These are phyloP conservation scores for Spodoptera exigua DNA, from an alignment of 2,888 invertebrate genomes.

Conservation along the genomic window DNA sequence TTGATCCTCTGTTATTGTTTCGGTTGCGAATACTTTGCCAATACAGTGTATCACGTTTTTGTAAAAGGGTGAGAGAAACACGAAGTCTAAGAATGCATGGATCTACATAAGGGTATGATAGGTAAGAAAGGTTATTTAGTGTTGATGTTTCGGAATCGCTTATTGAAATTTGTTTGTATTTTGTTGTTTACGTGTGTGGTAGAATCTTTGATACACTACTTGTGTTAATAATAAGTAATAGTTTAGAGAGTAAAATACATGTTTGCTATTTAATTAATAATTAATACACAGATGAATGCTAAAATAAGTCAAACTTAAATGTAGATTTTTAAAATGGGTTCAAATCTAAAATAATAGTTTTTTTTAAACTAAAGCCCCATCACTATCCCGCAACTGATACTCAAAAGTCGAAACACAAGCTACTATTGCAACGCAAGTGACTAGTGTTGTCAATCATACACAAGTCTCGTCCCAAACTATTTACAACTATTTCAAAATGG, in stretches of 20 bases:
- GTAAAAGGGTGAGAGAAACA: conserved; percentile 24
- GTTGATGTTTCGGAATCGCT: too few relatives aligned
- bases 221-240: too few relatives aligned
- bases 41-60: conserved; percentile 20
- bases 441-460: conserved; percentile 51
- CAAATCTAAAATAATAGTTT: not conserved
- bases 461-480: conserved; percentile 25
- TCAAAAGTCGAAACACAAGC: conserved; percentile 43
- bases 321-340: too few relatives aligned
- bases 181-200: too few relatives aligned
- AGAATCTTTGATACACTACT: too few relatives aligned
- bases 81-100: not conserved
- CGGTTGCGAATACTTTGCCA: conserved; percentile 26
- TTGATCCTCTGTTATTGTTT: conserved; percentile 30
- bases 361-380: conserved; percentile 30
- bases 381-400: conserved; percentile 29
- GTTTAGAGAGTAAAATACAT: too few relatives aligned
- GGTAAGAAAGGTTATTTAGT: conserved; percentile 25
- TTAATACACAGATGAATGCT: too few relatives aligned
- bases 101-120: conserved; percentile 11
- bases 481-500: conserved; percentile 38
- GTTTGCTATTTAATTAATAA: too few relatives aligned
- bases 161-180: too few relatives aligned
- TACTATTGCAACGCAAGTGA: conserved; percentile 29
- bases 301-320: too few relatives aligned